phyloP scores from a whole-genome alignment of 2,797 vertebrate species.

The Sciurus carolinensis region DNA sequence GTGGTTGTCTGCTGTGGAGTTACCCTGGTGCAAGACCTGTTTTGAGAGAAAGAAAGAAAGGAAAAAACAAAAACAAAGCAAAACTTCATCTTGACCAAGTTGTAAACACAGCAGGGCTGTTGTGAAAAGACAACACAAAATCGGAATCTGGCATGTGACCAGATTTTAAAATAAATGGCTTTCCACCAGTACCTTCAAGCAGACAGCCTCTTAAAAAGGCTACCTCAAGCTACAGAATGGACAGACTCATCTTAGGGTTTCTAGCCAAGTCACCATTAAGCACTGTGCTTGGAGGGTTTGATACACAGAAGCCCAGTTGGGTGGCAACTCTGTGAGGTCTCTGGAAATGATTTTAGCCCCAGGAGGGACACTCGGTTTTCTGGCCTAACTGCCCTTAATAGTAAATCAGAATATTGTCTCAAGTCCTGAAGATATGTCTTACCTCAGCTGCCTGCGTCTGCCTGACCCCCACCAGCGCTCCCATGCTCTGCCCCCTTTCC shows the following conservation, averaged over 20 bases:
- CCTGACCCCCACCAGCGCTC: not conserved
- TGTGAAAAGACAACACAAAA: conserved; percentile 61
- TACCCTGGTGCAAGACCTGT: conserved; percentile 81
- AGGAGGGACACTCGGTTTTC: not conserved
- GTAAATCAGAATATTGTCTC: not conserved
- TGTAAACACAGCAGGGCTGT: conserved; percentile 73
- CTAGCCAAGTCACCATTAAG: not conserved
- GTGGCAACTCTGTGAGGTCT: not conserved
- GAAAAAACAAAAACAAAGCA: not conserved
- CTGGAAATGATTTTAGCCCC: conserved; percentile 11
- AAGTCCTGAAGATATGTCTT: not conserved
- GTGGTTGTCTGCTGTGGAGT: too few species aligned
- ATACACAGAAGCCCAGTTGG: not conserved
- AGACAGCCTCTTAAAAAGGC: conserved; percentile 61
- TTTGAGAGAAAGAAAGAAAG: conserved; percentile 10
- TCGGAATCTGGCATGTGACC: conserved; percentile 62
- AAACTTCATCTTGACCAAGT: conserved; percentile 43
- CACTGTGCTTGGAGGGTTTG: not conserved
- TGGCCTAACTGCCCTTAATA: not conserved
- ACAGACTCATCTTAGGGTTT: not conserved
- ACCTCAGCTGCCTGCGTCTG: not conserved
- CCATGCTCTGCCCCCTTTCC: not conserved
- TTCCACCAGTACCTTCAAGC: conserved; percentile 32
- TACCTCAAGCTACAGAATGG: not conserved
- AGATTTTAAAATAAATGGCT: conserved; percentile 66